phyloP scores from a whole-genome alignment of 2,113 vertebrate species.

The Natator depressus region DNA sequence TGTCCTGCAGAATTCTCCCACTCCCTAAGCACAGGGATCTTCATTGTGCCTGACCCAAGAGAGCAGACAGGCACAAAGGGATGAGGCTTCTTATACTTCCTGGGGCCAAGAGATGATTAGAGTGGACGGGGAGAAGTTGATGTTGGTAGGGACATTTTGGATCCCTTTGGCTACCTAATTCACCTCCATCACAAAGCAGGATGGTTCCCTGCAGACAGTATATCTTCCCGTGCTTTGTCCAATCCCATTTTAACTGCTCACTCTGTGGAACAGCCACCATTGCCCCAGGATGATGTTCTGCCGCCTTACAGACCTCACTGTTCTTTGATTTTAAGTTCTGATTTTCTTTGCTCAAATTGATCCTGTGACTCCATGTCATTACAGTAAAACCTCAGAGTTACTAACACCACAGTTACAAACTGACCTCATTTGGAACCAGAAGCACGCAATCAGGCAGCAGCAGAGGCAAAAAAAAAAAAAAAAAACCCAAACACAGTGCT shows the following conservation, averaged over 20 bases:
- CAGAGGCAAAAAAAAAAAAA: too few species aligned
- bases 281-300: neutral
- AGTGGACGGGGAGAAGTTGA: neutral
- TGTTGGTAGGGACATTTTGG: neutral
- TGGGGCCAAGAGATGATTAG: neutral
- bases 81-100: neutral
- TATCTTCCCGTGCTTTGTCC: neutral
- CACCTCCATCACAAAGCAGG: neutral
- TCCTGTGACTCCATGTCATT: neutral
- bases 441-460: too few species aligned
- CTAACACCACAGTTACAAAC: too few species aligned
- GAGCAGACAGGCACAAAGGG: neutral
- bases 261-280: neutral
- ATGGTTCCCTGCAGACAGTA: neutral
- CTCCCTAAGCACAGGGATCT: neutral
- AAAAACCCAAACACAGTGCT: too few species aligned
- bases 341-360: conserved; percentile 22
- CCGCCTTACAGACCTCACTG: neutral
- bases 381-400: too few species aligned
- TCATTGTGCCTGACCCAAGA: neutral
- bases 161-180: neutral
- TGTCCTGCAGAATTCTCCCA: neutral
- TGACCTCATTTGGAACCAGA: too few species aligned
- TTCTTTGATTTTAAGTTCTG: neutral
- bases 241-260: rapidly evolving